phyloP scores from a whole-genome alignment of 2,113 vertebrate species.

The Empidonax alnorum region DNA sequence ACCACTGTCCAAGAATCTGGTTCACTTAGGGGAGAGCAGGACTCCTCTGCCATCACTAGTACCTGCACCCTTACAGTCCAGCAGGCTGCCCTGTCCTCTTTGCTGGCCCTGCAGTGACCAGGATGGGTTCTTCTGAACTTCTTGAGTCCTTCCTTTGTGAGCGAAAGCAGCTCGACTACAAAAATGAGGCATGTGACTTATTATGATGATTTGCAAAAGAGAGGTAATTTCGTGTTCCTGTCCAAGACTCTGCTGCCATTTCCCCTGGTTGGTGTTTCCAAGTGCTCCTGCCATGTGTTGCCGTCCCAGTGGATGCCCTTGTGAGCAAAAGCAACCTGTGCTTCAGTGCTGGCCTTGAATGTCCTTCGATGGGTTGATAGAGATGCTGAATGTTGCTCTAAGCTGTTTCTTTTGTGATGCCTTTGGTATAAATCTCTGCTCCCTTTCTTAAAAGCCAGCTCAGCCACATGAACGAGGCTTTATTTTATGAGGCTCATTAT shows the following conservation, averaged over 20 bases:
- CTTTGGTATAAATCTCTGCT: slow-evolving; percentile 66
- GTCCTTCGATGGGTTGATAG: slow-evolving; percentile 39
- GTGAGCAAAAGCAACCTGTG: not conserved
- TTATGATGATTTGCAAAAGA: not conserved
- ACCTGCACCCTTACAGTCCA: not conserved
- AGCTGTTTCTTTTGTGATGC: slow-evolving; percentile 62
- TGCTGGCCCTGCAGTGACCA: not conserved
- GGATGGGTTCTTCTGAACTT: not conserved
- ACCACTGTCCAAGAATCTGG: not conserved
- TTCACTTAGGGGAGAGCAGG: not conserved
- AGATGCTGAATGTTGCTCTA: slow-evolving; percentile 59
- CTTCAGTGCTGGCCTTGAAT: slow-evolving; percentile 25
- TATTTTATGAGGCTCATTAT: slow-evolving; percentile 75
- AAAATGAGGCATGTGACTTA: not conserved
- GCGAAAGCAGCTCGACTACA: not conserved
- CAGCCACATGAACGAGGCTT: slow-evolving; percentile 65
- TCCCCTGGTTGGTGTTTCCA: not conserved
- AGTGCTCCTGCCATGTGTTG: not conserved
- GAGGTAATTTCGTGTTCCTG: not conserved
- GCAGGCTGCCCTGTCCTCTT: not conserved
- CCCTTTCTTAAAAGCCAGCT: slow-evolving; percentile 71
- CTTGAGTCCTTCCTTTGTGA: not conserved
- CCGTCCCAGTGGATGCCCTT: not conserved
- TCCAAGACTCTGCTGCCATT: not conserved
- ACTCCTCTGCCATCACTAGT: not conserved